Conservation (phyloP, 2,888 invertebrate genomes). For the Mactromeris polynyma region DNA sequence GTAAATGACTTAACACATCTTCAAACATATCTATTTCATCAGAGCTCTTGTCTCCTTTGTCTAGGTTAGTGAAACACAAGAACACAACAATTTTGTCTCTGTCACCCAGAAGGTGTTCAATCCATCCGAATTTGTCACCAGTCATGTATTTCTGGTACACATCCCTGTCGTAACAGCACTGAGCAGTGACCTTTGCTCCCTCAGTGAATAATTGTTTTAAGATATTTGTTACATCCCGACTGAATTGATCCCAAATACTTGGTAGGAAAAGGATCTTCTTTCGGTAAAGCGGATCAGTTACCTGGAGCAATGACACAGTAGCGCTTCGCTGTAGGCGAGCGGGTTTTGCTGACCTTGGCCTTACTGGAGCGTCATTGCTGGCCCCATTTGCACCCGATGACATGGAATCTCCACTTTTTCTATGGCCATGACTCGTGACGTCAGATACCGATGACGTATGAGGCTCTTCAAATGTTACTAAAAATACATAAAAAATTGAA, state of each 20-base stretch:
- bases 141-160: constrained; percentile 11
- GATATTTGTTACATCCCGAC: neutral
- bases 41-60: neutral
- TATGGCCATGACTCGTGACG: neutral
- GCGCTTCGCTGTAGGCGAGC: constrained; percentile 9
- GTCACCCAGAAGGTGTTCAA: neutral
- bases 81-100: constrained; percentile 28
- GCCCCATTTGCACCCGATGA: neutral
- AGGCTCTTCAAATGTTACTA: neutral
- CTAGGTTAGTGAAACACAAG: constrained; percentile 19
- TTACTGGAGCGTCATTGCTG: neutral
- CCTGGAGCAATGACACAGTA: constrained; percentile 21
- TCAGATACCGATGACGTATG: neutral
- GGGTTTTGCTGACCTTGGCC: neutral
- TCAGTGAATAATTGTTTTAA: constrained; percentile 19
- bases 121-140: constrained; percentile 24
- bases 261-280: constrained; percentile 30
- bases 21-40: neutral
- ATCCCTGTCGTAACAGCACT: constrained; percentile 21
- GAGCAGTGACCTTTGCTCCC: neutral
- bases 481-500: too few relatives aligned
- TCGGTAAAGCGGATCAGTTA: neutral
- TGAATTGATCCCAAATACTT: constrained; percentile 23
- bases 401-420: neutral
- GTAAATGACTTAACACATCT: neutral